Percentiles rank a stretch among this genome's conserved stretches.
Evolutionary conservation across 1,140 invertebrate genomes (phyloP).

Genomic region (Nasonia giraulti): DNA sequence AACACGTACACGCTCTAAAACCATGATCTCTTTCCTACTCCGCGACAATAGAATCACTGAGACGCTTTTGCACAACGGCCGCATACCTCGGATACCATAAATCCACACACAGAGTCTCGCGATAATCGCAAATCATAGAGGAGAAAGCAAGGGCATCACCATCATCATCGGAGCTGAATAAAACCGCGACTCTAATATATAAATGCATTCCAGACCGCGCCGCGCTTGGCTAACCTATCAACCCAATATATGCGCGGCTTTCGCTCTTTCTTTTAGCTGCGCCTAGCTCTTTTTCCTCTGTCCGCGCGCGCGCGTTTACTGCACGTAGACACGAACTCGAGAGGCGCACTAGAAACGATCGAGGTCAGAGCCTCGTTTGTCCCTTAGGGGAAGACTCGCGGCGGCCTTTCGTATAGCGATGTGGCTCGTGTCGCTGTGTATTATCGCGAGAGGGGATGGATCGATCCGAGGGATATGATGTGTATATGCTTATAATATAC

Average conservation of each 20-base stretch:
- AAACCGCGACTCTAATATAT: background rate
- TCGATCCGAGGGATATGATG: no score
- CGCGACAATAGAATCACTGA: no score
- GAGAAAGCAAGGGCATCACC: background rate
- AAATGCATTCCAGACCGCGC: slow-evolving; percentile 29
- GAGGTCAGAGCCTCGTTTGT: slow-evolving; percentile 61
- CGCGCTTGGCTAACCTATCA: slow-evolving; percentile 34
- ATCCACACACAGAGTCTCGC: background rate
- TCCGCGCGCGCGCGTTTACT: background rate
- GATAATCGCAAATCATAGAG: background rate
- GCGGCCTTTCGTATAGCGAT: no score
- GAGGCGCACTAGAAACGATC: slow-evolving; percentile 66
- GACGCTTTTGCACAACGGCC: no score
- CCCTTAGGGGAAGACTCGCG: slow-evolving; percentile 19
- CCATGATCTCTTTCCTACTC: no score
- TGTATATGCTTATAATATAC: no score
- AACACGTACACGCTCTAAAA: no score
- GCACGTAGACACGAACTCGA: background rate
- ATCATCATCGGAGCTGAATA: background rate
- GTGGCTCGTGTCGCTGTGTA: no score
- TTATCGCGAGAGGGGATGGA: no score
- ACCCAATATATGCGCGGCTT: slow-evolving; percentile 15
- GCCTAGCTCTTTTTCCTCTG: background rate
- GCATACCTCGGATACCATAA: no score
- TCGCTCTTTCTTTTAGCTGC: slow-evolving; percentile 22